Percentiles rank a stretch among this genome's conserved stretches.
phyloP scores from a whole-genome alignment of 1,140 invertebrate genomes.

The Brachionus plicatilis region DNA sequence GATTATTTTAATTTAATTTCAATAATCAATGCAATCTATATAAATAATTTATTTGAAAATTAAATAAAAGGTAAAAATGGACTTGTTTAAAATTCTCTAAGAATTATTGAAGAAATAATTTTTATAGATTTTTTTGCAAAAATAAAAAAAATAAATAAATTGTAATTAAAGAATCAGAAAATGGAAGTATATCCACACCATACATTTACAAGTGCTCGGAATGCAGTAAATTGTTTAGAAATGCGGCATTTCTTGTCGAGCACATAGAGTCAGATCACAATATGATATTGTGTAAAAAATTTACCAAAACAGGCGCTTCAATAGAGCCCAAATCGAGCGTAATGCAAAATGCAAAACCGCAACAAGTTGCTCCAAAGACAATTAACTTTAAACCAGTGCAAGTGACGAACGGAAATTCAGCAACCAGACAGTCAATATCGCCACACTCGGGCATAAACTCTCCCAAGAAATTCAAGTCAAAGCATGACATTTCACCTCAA shows the following conservation, averaged over 20 bases:
- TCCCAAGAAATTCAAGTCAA: background rate
- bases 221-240: slow-evolving; percentile 10
- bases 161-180: background rate
- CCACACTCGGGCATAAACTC: background rate
- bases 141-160: background rate
- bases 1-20: background rate
- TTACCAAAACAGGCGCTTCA: slow-evolving; percentile 13
- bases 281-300: slow-evolving; percentile 25
- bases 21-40: background rate
- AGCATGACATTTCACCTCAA: background rate
- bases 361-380: background rate
- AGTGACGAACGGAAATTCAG: background rate
- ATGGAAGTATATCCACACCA: background rate
- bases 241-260: slow-evolving; percentile 5
- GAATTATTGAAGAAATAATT: background rate
- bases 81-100: background rate
- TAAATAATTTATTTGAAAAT: background rate
- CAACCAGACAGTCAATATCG: background rate
- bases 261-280: slow-evolving; percentile 23
- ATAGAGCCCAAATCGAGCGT: background rate
- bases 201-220: slow-evolving; percentile 28
- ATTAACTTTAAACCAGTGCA: slow-evolving; percentile 16
- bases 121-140: background rate
- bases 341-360: background rate
- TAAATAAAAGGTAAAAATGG: background rate